Percentiles rank a stretch among this genome's conserved stretches.
These are phyloP conservation scores for Pygoscelis adeliae DNA, from an alignment of 2,113 vertebrate genomes.

Conservation along the genomic window DNA sequence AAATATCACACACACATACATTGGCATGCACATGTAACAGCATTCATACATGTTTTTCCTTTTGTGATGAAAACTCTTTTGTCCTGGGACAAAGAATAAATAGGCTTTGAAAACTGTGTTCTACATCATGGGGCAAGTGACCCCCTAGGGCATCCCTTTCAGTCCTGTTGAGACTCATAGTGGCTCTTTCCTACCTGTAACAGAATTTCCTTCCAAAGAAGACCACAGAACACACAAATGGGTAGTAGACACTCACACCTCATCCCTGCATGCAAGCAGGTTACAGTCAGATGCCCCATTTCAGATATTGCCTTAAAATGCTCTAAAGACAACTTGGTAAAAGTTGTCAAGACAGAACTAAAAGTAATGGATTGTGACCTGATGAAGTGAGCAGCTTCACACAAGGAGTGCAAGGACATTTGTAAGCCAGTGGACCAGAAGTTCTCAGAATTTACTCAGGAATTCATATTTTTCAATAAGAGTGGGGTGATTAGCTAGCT, in stretches of 20 bases:
- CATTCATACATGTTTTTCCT: background rate
- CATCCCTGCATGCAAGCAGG: background rate
- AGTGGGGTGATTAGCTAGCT: background rate
- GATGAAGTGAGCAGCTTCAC: background rate
- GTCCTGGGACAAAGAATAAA: background rate
- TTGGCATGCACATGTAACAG: background rate
- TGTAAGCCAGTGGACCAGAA: background rate
- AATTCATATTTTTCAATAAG: background rate
- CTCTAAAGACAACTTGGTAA: background rate
- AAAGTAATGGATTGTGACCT: background rate
- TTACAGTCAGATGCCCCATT: background rate
- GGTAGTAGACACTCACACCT: background rate
- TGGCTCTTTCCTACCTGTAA: background rate
- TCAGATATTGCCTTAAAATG: background rate
- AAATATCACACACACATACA: background rate
- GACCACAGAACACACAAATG: background rate
- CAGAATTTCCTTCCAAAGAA: background rate
- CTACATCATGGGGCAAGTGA: background rate
- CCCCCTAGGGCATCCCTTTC: background rate
- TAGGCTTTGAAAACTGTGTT: background rate
- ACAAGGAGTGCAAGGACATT: background rate
- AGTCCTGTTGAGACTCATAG: background rate
- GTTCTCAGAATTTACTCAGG: background rate
- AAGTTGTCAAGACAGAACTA: background rate
- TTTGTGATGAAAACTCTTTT: background rate